Evolutionary conservation across 2,113 vertebrate species (phyloP).

Genomic region (Himantopus leucocephalus): DNA sequence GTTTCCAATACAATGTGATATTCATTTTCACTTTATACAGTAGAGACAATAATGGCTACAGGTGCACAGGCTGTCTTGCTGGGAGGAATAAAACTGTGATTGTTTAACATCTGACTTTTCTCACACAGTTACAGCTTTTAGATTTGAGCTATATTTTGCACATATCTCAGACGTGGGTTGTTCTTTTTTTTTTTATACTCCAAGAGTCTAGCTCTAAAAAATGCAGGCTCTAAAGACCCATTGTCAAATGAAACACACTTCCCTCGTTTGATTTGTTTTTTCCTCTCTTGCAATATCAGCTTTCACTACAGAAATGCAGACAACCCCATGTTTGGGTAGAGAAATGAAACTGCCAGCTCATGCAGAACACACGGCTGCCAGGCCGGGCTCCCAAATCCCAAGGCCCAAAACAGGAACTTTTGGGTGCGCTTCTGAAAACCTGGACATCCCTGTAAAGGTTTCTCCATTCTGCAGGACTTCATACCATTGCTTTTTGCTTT

Average conservation of each 20-base stretch:
- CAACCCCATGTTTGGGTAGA: neutral
- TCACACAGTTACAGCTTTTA: conserved; percentile 61
- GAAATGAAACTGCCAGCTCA: conserved; percentile 1
- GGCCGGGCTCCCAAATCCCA: neutral
- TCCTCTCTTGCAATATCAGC: conserved; percentile 37
- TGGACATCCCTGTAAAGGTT: neutral
- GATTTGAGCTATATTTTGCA: conserved; percentile 57
- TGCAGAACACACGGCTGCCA: neutral
- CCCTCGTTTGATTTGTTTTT: conserved; percentile 38
- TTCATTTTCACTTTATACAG: conserved; percentile 74
- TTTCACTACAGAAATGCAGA: conserved; percentile 49
- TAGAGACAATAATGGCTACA: conserved; percentile 70
- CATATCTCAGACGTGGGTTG: conserved; percentile 1
- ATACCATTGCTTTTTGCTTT: neutral
- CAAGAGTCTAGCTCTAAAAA: conserved; percentile 34
- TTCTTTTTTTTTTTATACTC: neutral
- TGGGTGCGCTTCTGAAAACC: neutral
- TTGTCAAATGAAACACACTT: conserved; percentile 59
- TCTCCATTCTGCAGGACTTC: neutral
- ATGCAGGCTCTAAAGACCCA: conserved; percentile 40
- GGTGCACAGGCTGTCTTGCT: conserved; percentile 62
- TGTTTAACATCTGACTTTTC: conserved; percentile 71
- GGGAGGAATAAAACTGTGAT: conserved; percentile 65
- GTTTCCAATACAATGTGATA: conserved; percentile 70
- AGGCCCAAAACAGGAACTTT: neutral